phyloP scores from a whole-genome alignment of 2,888 invertebrate genomes.

The Uropetala carovei region DNA sequence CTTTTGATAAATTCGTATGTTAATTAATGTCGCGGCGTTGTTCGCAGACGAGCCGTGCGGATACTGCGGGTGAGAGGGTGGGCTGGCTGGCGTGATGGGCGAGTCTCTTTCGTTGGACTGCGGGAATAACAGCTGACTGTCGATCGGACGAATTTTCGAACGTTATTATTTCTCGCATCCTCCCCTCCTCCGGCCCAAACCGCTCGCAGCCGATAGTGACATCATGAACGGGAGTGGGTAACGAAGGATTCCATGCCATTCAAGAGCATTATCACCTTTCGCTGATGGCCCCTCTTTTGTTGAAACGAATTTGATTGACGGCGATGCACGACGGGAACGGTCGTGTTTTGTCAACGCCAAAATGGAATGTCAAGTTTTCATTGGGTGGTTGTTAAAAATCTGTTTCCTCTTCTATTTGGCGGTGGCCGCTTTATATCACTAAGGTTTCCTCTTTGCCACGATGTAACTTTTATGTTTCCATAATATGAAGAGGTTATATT shows the following conservation, averaged over 20 bases:
- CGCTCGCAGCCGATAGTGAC: slow-evolving; percentile 1
- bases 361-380: slow-evolving; percentile 16
- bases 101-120: background rate
- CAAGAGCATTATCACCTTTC: background rate
- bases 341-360: background rate
- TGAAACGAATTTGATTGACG: background rate
- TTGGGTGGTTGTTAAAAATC: slow-evolving; percentile 9
- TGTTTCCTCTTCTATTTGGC: slow-evolving; percentile 1
- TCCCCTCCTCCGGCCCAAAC: background rate
- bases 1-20: slow-evolving; percentile 36
- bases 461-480: background rate
- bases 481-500: background rate
- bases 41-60: background rate
- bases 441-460: too few relatives aligned
- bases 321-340: background rate
- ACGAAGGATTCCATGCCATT: slow-evolving; percentile 8
- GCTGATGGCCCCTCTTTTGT: slow-evolving; percentile 23
- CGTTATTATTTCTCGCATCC: background rate
- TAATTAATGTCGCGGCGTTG: slow-evolving; percentile 43
- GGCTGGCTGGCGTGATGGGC: background rate
- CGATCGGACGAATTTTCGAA: background rate
- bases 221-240: slow-evolving; percentile 8
- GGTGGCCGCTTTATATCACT: background rate
- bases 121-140: background rate
- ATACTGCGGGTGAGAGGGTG: too few relatives aligned